phyloP scores from a whole-genome alignment of 2,113 vertebrate genomes.

The Podilymbus podiceps region DNA sequence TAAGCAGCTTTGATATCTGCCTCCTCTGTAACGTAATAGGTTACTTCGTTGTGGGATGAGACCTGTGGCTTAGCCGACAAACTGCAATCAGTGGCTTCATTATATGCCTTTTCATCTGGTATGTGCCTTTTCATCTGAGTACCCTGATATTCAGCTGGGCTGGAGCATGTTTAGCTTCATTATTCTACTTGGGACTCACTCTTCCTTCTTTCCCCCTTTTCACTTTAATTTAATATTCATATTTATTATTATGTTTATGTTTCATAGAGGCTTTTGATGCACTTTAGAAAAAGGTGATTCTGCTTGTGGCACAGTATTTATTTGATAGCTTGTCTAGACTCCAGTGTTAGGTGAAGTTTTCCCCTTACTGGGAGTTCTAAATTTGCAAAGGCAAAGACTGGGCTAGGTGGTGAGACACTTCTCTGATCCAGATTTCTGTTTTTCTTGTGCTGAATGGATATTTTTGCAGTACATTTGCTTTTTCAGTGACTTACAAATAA shows the following conservation, averaged over 20 bases:
- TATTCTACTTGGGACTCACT: not conserved
- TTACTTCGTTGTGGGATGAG: not conserved
- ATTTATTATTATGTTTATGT: not conserved
- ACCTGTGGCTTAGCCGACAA: not conserved
- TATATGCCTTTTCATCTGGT: not conserved
- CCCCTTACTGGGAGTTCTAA: not conserved
- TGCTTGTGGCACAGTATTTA: not conserved
- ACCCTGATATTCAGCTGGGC: not conserved
- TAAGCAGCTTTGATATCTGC: not conserved
- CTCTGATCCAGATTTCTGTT: not conserved
- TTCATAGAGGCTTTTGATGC: not conserved
- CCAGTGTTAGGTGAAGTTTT: not conserved
- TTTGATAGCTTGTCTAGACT: not conserved
- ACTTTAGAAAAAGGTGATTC: not conserved
- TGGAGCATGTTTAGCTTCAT: not conserved
- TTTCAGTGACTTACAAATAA: not conserved
- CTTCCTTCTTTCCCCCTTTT: not conserved
- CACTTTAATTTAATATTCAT: not conserved
- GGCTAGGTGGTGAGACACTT: not conserved
- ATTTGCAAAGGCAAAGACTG: not conserved
- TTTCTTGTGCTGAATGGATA: not conserved
- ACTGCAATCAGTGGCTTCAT: not conserved
- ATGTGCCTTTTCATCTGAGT: not conserved
- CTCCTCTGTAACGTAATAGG: not conserved
- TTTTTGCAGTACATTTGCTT: not conserved